These are phyloP conservation scores for Athrips mouffetella DNA, from an alignment of 2,888 invertebrate genomes.

Conservation along the genomic window DNA sequence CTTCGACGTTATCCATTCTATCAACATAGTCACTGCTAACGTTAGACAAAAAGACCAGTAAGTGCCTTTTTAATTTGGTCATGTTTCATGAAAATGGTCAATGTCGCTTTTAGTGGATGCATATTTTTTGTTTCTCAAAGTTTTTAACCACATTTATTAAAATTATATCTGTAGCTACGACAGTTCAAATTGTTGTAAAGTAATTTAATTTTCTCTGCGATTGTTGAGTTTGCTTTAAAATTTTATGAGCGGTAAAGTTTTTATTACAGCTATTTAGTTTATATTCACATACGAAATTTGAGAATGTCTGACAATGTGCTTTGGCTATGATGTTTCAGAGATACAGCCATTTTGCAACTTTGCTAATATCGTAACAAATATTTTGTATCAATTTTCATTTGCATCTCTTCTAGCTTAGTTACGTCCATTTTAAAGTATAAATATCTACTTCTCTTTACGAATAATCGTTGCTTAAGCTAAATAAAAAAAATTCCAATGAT, in stretches of 20 bases:
- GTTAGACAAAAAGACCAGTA: constrained; percentile 34
- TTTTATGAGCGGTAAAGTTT: constrained; percentile 11
- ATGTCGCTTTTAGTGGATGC: constrained; percentile 46
- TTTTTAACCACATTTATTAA: constrained; percentile 43
- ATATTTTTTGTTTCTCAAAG: constrained; percentile 49
- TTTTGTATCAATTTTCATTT: too few relatives aligned
- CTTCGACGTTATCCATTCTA: constrained; percentile 37
- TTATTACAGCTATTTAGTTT: neutral
- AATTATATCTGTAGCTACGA: constrained; percentile 36
- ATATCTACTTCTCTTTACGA: too few relatives aligned
- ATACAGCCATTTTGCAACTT: neutral
- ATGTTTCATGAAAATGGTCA: constrained; percentile 45
- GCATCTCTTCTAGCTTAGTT: too few relatives aligned
- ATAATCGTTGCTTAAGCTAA: too few relatives aligned
- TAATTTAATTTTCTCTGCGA: constrained; percentile 7
- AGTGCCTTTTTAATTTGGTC: constrained; percentile 58
- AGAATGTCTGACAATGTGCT: neutral
- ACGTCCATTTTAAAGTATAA: too few relatives aligned
- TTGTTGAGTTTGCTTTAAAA: constrained; percentile 1
- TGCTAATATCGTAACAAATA: constrained; percentile 17
- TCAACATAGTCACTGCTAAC: constrained; percentile 41
- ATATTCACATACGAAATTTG: constrained; percentile 4
- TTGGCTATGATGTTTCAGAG: neutral
- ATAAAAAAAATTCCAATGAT: too few relatives aligned
- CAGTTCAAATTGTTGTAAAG: constrained; percentile 27